Percentiles rank a stretch among this genome's conserved stretches.
Conservation (phyloP, 2,888 invertebrate species). For the Cosmia trapezina region DNA sequence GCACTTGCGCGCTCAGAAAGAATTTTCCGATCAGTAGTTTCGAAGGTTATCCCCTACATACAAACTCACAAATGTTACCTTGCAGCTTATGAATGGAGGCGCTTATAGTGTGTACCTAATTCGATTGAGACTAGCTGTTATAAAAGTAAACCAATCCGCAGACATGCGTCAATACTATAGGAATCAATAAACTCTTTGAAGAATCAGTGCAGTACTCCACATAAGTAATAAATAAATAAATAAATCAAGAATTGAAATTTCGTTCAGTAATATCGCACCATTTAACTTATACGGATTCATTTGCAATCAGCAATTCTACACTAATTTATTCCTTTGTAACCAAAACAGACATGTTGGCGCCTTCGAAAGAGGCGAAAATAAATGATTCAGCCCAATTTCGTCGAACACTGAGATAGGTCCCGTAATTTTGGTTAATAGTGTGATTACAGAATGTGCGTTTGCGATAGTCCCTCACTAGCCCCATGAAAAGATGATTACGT, state of each 20-base stretch:
- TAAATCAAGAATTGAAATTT: not conserved
- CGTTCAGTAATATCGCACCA: slow-evolving; percentile 19
- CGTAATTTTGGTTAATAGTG: slow-evolving; percentile 71
- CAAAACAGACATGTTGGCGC: slow-evolving; percentile 57
- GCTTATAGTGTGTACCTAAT: too few relatives aligned
- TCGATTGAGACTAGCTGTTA: too few relatives aligned
- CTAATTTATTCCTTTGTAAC: slow-evolving; percentile 55
- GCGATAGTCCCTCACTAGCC: slow-evolving; percentile 71
- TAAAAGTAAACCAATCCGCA: not conserved
- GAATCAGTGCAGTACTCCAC: not conserved
- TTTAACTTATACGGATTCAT: slow-evolving; percentile 24
- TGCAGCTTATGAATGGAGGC: too few relatives aligned
- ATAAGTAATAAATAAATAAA: not conserved
- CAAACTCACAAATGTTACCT: not conserved
- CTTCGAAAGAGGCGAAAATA: slow-evolving; percentile 39
- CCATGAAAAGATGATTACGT: slow-evolving; percentile 84
- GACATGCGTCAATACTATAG: not conserved
- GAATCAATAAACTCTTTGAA: not conserved
- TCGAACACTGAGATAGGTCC: slow-evolving; percentile 51
- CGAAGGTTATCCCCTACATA: not conserved
- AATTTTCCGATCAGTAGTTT: not conserved
- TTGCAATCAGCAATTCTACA: slow-evolving; percentile 30
- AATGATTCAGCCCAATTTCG: slow-evolving; percentile 58
- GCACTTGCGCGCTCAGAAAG: not conserved
- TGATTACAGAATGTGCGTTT: slow-evolving; percentile 74